These are phyloP conservation scores for Actias luna DNA, from an alignment of 2,888 invertebrate species.

Conservation along the genomic window DNA sequence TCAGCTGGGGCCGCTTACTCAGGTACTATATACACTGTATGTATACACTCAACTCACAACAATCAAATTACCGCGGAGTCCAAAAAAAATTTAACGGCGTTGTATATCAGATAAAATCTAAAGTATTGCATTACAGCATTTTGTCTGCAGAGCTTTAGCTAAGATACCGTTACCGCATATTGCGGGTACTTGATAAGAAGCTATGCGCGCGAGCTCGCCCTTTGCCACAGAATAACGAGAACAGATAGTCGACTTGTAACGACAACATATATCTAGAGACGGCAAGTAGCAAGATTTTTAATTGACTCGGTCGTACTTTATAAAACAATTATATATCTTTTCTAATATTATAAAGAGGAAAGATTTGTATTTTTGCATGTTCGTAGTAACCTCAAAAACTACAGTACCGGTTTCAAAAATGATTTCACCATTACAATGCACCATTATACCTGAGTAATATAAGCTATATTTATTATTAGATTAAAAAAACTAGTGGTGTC, in stretches of 20 bases:
- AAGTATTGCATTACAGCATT: background rate
- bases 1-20: too few species aligned
- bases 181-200: slow-evolving; percentile 5
- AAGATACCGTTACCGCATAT: slow-evolving; percentile 2
- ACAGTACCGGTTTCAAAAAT: too few species aligned
- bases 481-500: too few species aligned
- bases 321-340: too few species aligned
- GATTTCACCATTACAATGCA: too few species aligned
- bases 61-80: background rate
- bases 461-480: too few species aligned
- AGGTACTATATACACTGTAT: background rate
- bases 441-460: too few species aligned
- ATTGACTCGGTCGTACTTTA: too few species aligned
- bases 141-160: background rate
- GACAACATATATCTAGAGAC: background rate
- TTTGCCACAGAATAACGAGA: background rate
- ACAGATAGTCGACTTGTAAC: background rate
- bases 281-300: too few species aligned
- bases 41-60: background rate
- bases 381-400: too few species aligned
- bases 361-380: too few species aligned
- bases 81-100: background rate
- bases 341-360: too few species aligned
- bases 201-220: slow-evolving; percentile 1
- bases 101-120: background rate